Base-by-base conservation (phyloP, 2,888 invertebrate species). In the Geophilus truncorum region DNA sequence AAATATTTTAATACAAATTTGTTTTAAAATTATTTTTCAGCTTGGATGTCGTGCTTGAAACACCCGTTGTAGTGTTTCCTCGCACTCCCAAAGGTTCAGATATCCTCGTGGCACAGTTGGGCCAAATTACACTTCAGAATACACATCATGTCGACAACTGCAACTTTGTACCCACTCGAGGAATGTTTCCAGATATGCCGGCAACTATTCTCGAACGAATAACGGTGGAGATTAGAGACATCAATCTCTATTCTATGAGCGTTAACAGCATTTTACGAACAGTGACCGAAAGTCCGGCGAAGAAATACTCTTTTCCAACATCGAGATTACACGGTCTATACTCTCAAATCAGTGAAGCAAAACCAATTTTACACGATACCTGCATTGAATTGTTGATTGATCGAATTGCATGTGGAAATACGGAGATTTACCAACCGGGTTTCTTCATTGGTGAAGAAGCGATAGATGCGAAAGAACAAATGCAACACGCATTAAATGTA, bases 81-180 rank as follows among this genome's bases (percentile, higher is more conserved):
- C 90, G 94, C 82, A 90, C 91, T 10, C 91, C 92, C 34, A 90
- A 90, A 83, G 95, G 95, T 87, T 85, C 91, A 12, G 92, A 95
- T 86, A 96, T 97, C 80, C 90, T 97, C 84, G 94, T 97, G 57
- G 95, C 95, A 18, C 96, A 96, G 89, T 90, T 98, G 83, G 97
- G 97, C 51, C 93, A 94, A 86, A 97, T 97, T 86, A 91, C 92
- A 30, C 88, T 84, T 12, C 81, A 82, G n/a, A 81, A 82, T 77
- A 15, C 25, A 28, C 70, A 79, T 15, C 18, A 3, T 7, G 10
- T 81, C 15, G 45, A 62, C 21, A 15, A 81, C 79, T 21, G 81
- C 79, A 76, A 78, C 40, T 62, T 6, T 5, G 21, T 10, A 10
- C 57, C 57, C 0, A 40, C 1, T 40, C 40, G 40, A 21, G 57